phyloP scores from a whole-genome alignment of 37 sponge, comb jelly and placozoan genomes.

The Chondrilla cf. caribensis region DNA sequence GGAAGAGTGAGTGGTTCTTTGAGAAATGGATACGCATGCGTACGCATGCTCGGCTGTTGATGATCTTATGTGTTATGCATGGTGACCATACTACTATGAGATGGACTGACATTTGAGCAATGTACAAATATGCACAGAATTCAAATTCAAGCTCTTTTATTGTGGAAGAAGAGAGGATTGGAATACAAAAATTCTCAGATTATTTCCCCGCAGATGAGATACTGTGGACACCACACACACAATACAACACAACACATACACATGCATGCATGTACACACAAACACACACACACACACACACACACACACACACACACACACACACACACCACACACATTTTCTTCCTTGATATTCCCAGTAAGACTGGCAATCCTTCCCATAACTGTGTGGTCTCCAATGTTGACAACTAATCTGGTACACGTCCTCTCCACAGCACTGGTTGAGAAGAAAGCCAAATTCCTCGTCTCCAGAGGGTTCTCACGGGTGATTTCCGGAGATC shows the following conservation, averaged over 20 bases:
- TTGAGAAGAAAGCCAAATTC: constrained; percentile 96
- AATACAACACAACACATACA: background rate
- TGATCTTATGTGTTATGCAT: too few relatives aligned
- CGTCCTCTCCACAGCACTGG: constrained; percentile 91
- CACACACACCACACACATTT: constrained; percentile 1
- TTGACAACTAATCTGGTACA: constrained; percentile 84
- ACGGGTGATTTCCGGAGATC: constrained; percentile 60
- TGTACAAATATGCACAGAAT: too few relatives aligned
- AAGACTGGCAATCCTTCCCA: constrained; percentile 92
- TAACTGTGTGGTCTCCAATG: constrained; percentile 90
- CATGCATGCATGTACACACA: constrained; percentile 30
- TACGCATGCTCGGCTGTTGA: too few relatives aligned
- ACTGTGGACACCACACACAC: too few relatives aligned
- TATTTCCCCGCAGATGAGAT: too few relatives aligned
- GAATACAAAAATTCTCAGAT: too few relatives aligned
- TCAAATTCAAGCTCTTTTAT: too few relatives aligned
- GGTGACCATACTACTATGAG: too few relatives aligned
- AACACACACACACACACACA: constrained; percentile 46
- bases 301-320: constrained; percentile 60
- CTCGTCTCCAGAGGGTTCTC: constrained; percentile 90
- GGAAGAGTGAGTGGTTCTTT: too few relatives aligned
- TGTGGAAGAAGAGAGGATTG: too few relatives aligned
- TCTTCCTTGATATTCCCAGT: constrained; percentile 84
- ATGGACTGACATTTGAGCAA: too few relatives aligned
- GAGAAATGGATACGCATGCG: too few relatives aligned